Evolutionary conservation across 1,140 invertebrate genomes (phyloP), one percentile per base, ranked within the genome.

Genomic region (Ladona fulva): DNA sequence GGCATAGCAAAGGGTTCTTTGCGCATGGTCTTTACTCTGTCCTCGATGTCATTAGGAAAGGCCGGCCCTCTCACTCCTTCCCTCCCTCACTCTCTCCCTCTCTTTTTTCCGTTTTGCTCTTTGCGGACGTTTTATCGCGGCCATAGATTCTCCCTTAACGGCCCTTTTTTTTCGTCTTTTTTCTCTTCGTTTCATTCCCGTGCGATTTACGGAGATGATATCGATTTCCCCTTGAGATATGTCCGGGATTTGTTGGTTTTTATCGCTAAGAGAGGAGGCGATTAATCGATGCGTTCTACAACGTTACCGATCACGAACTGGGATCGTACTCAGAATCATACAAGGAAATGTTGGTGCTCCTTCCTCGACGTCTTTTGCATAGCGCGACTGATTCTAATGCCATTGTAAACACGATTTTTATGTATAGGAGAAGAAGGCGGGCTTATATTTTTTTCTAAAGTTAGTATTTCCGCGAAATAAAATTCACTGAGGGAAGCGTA

Each of bases 11-110:
- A 12, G 16, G 52, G 52, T 22, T 66, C 52, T 66, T 22, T 66
- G 52, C 52, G 52, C 52, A 66, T 66, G 52, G 52, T 66, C 52
- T 66, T 66, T 66, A 66, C 52, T 66, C 52, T 66, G 52, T 66
- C 52, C 52, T 66, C 52, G 52, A 66, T 66, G 52, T 66, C 52
- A 66, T 66, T 66, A 66, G 52, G 52, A 52, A 52, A 52, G 44
- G 44, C 44, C 10, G 44, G 44, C 44, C 19, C 44, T 52, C 19
- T 52, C 44, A 19, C 19, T 52, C 44, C 44, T 19, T 52, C 19
- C 10, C 44, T 52, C 10, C 19, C 44, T 52, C 19, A 10, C 44
- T 19, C 19, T 52, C 44, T 19, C 44, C 10, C 52, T 12, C n/a
- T 66, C n/a, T 12, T 66, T 12, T 22, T 12, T 66, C 52, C 12